Conservation (phyloP, 2,113 vertebrate genomes). For the Eira barbara region DNA sequence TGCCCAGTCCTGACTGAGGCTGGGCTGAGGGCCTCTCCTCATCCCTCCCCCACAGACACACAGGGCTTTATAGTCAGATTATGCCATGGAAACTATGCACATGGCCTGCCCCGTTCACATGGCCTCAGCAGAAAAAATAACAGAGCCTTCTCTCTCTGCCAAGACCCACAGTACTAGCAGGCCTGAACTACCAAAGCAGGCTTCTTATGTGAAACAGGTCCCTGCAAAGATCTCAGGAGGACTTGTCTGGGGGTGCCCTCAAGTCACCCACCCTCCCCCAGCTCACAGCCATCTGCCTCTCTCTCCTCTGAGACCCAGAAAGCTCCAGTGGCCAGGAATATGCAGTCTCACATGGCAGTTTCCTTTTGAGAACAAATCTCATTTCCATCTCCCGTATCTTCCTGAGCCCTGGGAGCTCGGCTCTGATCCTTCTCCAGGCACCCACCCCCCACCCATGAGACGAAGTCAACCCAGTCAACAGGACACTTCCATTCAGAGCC, state of each 20-base stretch:
- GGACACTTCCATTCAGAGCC: neutral
- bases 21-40: slow-evolving; percentile 28
- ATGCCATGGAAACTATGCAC: slow-evolving; percentile 77
- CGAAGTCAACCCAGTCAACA: neutral
- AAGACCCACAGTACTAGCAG: slow-evolving; percentile 53
- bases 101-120: slow-evolving; percentile 71
- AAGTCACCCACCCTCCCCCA: neutral
- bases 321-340: neutral
- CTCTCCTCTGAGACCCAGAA: neutral
- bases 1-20: slow-evolving; percentile 43
- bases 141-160: slow-evolving; percentile 50
- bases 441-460: neutral
- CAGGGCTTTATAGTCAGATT: slow-evolving; percentile 70
- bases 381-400: neutral
- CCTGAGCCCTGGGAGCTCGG: neutral
- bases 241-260: neutral
- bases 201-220: slow-evolving; percentile 54
- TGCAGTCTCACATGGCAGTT: slow-evolving; percentile 35
- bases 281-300: neutral
- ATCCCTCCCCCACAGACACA: slow-evolving; percentile 64
- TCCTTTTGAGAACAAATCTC: slow-evolving; percentile 13
- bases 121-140: slow-evolving; percentile 70
- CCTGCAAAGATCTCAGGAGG: slow-evolving; percentile 47
- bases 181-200: neutral
- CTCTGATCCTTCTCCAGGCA: neutral